Conservation (phyloP, 2,888 invertebrate species). For the Phragmatobia fuliginosa region DNA sequence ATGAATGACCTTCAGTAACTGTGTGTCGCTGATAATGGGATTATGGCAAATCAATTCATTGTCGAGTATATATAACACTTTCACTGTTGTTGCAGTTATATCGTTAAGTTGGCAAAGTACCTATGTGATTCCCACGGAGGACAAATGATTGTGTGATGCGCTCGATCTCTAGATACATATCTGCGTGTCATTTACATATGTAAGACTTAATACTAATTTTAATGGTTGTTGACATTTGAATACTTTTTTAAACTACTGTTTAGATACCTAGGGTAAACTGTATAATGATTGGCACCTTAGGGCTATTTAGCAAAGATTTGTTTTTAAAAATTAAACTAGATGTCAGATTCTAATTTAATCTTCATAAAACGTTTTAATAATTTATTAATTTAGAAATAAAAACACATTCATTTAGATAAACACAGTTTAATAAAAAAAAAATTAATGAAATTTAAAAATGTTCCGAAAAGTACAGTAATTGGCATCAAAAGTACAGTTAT, state of each 20-base stretch:
- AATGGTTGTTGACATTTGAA: neutral
- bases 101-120: neutral
- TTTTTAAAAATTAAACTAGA: too few species aligned
- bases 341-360: too few species aligned
- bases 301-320: neutral
- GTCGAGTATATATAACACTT: neutral
- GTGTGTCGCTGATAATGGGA: neutral
- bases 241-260: neutral
- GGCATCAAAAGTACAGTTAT: too few species aligned
- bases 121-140: neutral
- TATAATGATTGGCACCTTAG: too few species aligned
- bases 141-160: neutral
- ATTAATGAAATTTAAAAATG: too few species aligned
- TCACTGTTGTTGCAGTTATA: neutral
- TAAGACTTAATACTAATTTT: neutral
- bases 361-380: too few species aligned
- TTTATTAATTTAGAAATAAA: too few species aligned
- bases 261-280: too few species aligned
- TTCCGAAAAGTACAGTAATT: too few species aligned
- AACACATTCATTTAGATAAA: too few species aligned
- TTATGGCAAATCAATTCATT: neutral
- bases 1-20: slow-evolving; percentile 1
- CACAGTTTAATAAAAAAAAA: too few species aligned
- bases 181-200: neutral
- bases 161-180: neutral